These are phyloP conservation scores for Amphibalanus amphitrite DNA, from an alignment of 1,140 invertebrate genomes.

Conservation along the genomic window DNA sequence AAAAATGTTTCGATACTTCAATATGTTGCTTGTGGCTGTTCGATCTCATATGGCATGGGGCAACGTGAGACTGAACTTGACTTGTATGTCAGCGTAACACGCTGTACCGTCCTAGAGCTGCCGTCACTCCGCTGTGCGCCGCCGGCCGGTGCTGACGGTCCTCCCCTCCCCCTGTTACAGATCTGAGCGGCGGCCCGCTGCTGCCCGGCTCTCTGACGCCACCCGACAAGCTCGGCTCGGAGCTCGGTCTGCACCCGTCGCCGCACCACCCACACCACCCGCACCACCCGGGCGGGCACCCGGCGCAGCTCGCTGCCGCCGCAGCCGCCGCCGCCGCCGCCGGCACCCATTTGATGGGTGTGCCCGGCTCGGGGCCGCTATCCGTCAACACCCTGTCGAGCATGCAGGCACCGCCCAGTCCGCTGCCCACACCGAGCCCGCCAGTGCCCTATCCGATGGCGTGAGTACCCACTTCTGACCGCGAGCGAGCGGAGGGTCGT, in stretches of 20 bases:
- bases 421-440: constrained; percentile 35
- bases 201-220: constrained; percentile 28
- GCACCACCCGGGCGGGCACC: constrained; percentile 20
- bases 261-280: constrained; percentile 20
- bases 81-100: too few relatives aligned
- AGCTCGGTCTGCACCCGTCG: constrained; percentile 13
- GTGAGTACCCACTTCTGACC: constrained; percentile 12
- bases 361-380: constrained; percentile 18
- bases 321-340: constrained; percentile 5
- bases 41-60: too few relatives aligned
- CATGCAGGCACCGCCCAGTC: constrained; percentile 57
- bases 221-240: constrained; percentile 29
- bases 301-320: constrained; percentile 16
- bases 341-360: constrained; percentile 16
- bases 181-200: constrained; percentile 19
- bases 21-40: too few relatives aligned
- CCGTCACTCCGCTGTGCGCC: too few relatives aligned
- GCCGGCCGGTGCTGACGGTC: too few relatives aligned
- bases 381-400: constrained; percentile 21
- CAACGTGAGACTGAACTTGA: too few relatives aligned
- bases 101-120: too few relatives aligned
- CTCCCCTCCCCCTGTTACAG: constrained; percentile 14
- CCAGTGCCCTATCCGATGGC: constrained; percentile 31
- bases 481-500: neutral
- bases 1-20: too few relatives aligned